Evolutionary conservation across 2,797 vertebrate genomes (phyloP), one percentile per base, ranked within the genome.

Genomic region (Falco novaeseelandiae): DNA sequence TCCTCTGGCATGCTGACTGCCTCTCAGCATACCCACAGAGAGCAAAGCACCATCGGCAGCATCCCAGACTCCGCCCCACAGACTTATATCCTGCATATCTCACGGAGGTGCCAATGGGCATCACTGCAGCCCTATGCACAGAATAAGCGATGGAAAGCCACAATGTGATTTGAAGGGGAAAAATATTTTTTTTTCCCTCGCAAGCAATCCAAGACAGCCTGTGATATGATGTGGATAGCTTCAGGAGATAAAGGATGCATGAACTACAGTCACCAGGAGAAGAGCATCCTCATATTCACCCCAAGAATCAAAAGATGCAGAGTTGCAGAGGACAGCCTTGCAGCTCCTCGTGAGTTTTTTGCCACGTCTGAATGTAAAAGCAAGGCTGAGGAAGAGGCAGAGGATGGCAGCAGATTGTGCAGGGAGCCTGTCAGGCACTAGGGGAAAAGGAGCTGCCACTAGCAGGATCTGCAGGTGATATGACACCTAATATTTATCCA

Each of bases 1-100:
- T 8, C 23, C 40, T 65, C 32, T 40, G n/a, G 32, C 62, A 42
- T 1, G 3, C 17, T 0, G 1, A 29, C 32, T 1, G 0, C 19
- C 67, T 49, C 54, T 48, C 57, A 20, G 66, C 12, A 25, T 1
- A 54, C 14, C n/a, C 55, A 36, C 29, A 27, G 42, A 48, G n/a
- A 70, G 48, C 51, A 52, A 34, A 74, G 34, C 19, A 5, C 30
- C 34, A 32, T 8, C 0, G 1, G 69, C 30, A 81, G 65, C 51
- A 54, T 44, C 22, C 19, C 66, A 58, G 18, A 21, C 66, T 54
- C 0, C 0, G 22, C 26, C 65, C 51, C 1, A 2, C 38, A 76
- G 57, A 29, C 26, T 29, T 27, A 36, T 0, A 27, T 27, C 34
- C 21, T 25, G 10, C 0, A 0, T 30, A 52, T 34, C 48, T 48